Conservation (phyloP, 1,140 invertebrate species). For the Pseudachorutes palmiensis region DNA sequence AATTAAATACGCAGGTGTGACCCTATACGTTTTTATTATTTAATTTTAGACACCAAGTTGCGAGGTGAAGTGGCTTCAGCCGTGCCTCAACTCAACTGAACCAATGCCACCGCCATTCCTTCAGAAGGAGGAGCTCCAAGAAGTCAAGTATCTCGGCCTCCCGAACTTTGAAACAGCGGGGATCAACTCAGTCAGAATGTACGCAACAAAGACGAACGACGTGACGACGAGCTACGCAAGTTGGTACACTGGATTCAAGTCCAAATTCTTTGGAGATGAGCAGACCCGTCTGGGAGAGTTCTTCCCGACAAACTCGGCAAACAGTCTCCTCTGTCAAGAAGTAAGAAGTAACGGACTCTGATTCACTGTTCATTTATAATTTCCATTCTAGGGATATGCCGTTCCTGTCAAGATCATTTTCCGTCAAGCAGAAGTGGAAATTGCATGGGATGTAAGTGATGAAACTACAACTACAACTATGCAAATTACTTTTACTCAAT, state of each 20-base stretch:
- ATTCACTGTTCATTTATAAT: constrained; percentile 2
- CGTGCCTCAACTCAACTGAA: no score
- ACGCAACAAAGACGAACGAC: constrained; percentile 17
- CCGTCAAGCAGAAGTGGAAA: constrained; percentile 16
- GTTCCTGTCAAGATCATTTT: constrained; percentile 23
- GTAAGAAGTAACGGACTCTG: neutral
- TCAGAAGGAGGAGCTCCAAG: neutral
- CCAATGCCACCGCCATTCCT: neutral
- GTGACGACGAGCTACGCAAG: neutral
- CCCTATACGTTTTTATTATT: neutral
- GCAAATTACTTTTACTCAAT: neutral
- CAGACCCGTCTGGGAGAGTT: neutral
- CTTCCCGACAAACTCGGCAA: neutral
- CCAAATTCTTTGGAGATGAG: constrained; percentile 11
- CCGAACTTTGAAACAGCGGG: constrained; percentile 32
- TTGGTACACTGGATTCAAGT: constrained; percentile 14
- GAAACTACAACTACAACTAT: constrained; percentile 8
- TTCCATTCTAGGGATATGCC: constrained; percentile 15
- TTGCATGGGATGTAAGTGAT: constrained; percentile 26
- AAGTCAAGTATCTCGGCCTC: constrained; percentile 14
- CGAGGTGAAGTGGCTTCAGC: neutral
- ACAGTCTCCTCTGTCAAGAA: neutral
- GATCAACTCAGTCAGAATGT: constrained; percentile 24
- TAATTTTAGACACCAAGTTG: neutral
- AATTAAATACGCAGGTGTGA: neutral